A percentile compares a stretch with the other conserved stretches of the same genome.
Conservation (phyloP, 2,888 invertebrate species). For the Nomada flava region DNA sequence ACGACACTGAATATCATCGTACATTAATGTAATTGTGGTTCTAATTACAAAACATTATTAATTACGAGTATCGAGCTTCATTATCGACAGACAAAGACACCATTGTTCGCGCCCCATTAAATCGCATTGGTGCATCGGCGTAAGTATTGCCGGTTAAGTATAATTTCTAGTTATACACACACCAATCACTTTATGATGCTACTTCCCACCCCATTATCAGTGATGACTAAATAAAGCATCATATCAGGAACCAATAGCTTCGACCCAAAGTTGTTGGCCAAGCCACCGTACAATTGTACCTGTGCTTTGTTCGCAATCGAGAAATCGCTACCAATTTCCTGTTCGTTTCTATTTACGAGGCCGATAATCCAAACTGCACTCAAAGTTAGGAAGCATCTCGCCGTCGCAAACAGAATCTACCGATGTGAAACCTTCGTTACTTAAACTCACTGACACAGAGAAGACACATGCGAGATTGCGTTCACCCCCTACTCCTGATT, state of each 20-base stretch:
- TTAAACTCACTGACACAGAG: conserved; percentile 43
- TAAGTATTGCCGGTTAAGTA: no score
- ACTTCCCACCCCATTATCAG: background rate
- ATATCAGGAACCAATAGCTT: background rate
- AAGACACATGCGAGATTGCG: conserved; percentile 39
- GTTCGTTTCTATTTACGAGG: conserved; percentile 45
- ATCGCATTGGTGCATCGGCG: no score
- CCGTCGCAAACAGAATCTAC: conserved; percentile 24
- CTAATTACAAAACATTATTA: no score
- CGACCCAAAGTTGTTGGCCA: background rate
- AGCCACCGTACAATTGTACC: conserved; percentile 33
- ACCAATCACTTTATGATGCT: background rate
- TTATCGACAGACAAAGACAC: no score
- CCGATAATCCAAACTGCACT: conserved; percentile 43
- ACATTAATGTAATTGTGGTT: no score
- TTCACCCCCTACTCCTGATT: conserved; percentile 47
- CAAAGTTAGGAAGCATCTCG: conserved; percentile 35
- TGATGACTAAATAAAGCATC: conserved; percentile 8
- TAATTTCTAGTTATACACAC: background rate
- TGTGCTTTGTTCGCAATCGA: conserved; percentile 21
- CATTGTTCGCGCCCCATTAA: no score
- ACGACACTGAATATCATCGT: no score
- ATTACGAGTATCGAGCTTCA: no score
- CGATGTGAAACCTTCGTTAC: conserved; percentile 45
- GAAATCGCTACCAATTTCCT: conserved; percentile 31